Percentiles rank a stretch among this genome's conserved stretches.
Evolutionary conservation across 1,140 invertebrate species (phyloP).

Genomic region (Mamestra configurata): DNA sequence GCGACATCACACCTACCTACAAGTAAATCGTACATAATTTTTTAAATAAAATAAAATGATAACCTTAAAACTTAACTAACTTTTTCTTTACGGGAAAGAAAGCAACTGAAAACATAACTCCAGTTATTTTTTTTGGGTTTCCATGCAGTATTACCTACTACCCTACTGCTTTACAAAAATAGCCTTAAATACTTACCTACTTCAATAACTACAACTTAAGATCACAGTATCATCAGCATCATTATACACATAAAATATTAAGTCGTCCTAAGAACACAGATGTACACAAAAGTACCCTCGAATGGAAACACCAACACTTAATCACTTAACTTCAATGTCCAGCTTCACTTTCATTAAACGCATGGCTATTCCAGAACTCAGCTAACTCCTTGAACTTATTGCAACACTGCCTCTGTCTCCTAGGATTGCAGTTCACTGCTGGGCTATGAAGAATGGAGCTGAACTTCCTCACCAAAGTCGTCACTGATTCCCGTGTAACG

Average conservation of each 20-base stretch:
- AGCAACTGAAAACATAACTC: too few species aligned
- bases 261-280: not conserved
- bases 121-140: too few species aligned
- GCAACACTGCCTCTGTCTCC: conserved; percentile 68
- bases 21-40: too few species aligned
- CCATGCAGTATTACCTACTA: too few species aligned
- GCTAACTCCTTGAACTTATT: conserved; percentile 76
- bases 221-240: not conserved
- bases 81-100: too few species aligned
- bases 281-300: conserved; percentile 10
- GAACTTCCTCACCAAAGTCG: conserved; percentile 76
- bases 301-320: not conserved
- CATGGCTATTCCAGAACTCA: conserved; percentile 77
- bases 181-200: too few species aligned
- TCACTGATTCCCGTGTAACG: conserved; percentile 71
- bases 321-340: conserved; percentile 9
- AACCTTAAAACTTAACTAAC: too few species aligned
- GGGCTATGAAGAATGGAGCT: conserved; percentile 71
- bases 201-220: too few species aligned
- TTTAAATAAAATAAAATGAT: too few species aligned
- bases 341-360: conserved; percentile 52
- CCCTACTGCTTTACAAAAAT: too few species aligned
- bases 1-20: too few species aligned
- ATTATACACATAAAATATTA: not conserved
- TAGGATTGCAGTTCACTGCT: conserved; percentile 62